These are phyloP conservation scores for Coptodon rendalli DNA, from an alignment of 2,113 vertebrate species.

Conservation along the genomic window DNA sequence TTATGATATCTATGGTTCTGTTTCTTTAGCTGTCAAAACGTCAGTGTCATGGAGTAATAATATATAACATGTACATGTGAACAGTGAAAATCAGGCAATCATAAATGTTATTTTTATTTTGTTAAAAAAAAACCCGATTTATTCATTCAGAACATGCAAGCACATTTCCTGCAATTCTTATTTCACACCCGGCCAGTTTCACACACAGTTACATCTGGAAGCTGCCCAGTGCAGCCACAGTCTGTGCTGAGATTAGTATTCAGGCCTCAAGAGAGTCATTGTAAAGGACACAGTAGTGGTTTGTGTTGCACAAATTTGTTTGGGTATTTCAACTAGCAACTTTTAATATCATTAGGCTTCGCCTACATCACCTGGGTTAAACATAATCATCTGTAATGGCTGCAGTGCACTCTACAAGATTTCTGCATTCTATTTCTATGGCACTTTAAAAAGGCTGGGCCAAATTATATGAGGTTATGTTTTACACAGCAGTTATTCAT, in stretches of 20 bases:
- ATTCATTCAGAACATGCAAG: background rate
- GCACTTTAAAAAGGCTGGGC: conserved; percentile 1
- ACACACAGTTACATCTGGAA: conserved; percentile 7
- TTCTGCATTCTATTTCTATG: background rate
- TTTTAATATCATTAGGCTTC: conserved; percentile 2
- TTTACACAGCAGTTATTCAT: conserved; percentile 51
- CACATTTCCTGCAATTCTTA: background rate
- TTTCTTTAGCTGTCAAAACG: background rate
- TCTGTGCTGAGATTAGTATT: conserved; percentile 21
- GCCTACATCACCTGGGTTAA: background rate
- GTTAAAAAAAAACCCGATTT: background rate
- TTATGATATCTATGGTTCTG: background rate
- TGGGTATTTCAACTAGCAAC: conserved; percentile 12
- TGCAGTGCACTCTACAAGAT: background rate
- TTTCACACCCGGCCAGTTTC: background rate
- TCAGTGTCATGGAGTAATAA: no score
- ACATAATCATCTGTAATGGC: conserved; percentile 15
- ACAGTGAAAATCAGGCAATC: background rate
- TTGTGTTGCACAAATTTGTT: background rate
- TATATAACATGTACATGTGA: background rate
- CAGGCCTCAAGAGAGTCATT: background rate
- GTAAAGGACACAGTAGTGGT: background rate
- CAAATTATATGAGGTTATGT: conserved; percentile 35
- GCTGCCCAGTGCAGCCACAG: background rate
- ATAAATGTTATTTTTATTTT: background rate